Percentiles rank a stretch among this genome's conserved stretches.
Conservation (phyloP, 2,113 vertebrate species). For the Rhagologus leucostigma region DNA sequence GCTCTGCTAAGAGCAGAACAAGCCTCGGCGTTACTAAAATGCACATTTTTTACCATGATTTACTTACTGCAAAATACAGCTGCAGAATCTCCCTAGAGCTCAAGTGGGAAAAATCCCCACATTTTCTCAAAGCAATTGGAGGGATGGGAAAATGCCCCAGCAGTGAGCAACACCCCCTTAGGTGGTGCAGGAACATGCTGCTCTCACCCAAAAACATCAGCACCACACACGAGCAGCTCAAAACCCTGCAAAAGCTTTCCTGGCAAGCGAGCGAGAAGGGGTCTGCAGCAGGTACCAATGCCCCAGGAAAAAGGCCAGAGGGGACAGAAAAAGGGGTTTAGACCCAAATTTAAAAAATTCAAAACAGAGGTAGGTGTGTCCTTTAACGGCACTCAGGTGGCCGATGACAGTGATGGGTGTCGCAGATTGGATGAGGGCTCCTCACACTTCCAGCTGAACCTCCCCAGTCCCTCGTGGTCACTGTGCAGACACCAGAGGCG, state of each 20-base stretch:
- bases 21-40: not conserved
- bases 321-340: not conserved
- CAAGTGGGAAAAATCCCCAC: not conserved
- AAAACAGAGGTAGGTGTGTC: not conserved
- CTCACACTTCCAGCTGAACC: not conserved
- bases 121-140: not conserved
- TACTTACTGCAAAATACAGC: not conserved
- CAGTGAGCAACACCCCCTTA: not conserved
- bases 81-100: not conserved
- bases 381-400: not conserved
- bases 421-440: not conserved
- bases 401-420: fast-evolving
- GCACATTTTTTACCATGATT: not conserved
- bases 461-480: fast-evolving
- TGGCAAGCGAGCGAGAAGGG: not conserved
- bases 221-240: not conserved
- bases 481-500: not conserved
- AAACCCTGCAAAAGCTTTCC: not conserved
- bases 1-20: not conserved
- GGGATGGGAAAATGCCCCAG: not conserved
- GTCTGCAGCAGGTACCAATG: not conserved
- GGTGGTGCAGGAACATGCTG: fast-evolving
- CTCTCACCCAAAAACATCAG: not conserved
- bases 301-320: not conserved
- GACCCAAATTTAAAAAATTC: not conserved